A percentile compares a stretch with the other conserved stretches of the same genome.
phyloP scores from a whole-genome alignment of 2,797 vertebrate genomes.

The Echeneis naucrates region DNA sequence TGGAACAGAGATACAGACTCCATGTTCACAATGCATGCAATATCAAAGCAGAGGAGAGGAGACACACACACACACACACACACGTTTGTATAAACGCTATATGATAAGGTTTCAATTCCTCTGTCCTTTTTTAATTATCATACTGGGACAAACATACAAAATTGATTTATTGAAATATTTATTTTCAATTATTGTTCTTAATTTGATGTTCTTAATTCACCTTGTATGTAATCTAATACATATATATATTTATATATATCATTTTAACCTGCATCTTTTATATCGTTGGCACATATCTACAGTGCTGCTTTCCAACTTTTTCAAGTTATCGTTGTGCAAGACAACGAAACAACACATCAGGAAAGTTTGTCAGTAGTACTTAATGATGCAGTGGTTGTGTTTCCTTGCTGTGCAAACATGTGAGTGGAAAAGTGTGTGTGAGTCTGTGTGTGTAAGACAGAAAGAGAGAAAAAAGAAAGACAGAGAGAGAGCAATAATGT shows the following conservation, averaged over 20 bases:
- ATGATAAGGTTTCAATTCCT: constrained; percentile 81
- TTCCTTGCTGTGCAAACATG: constrained; percentile 3
- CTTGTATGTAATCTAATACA: too few species aligned
- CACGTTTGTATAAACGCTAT: too few species aligned
- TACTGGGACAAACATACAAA: constrained; percentile 22
- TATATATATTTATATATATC: not conserved
- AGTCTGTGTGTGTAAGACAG: constrained; percentile 5
- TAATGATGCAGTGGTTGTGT: constrained; percentile 10
- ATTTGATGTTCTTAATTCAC: not conserved
- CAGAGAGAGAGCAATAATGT: constrained; percentile 39
- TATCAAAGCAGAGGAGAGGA: constrained; percentile 68
- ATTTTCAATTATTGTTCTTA: not conserved
- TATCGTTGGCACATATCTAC: not conserved
- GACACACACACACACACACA: constrained; percentile 43
- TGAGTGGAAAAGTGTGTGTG: constrained; percentile 15
- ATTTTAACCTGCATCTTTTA: not conserved
- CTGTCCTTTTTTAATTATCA: constrained; percentile 48
- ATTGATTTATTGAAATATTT: constrained; percentile 2
- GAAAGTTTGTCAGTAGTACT: constrained; percentile 4
- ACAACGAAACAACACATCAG: not conserved
- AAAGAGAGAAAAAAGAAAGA: not conserved
- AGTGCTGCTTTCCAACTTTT: not conserved
- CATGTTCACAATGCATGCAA: constrained; percentile 76
- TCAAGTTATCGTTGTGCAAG: not conserved
- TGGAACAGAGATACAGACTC: constrained; percentile 75